Conservation (phyloP, 2,888 invertebrate genomes). For the Luffia ferchaultella region DNA sequence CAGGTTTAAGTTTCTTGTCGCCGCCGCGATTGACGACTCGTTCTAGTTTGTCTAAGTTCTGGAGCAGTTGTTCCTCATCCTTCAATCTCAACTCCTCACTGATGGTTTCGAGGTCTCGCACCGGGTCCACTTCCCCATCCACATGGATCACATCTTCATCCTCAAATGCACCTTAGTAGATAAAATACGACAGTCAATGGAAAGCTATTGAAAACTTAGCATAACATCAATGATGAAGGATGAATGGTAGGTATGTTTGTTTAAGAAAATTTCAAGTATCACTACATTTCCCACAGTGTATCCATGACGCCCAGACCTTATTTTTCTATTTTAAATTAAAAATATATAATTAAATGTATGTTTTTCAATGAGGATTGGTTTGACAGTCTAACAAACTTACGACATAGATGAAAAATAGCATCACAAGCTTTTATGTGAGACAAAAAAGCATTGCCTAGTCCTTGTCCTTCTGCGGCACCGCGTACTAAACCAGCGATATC, state of each 20-base stretch:
- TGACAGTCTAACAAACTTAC: no score
- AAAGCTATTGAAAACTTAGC: no score
- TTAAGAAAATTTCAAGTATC: no score
- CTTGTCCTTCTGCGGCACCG: constrained; percentile 98
- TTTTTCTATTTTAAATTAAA: no score
- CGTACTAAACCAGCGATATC: constrained; percentile 99
- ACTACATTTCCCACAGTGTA: no score
- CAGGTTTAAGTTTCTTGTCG: constrained; percentile 95
- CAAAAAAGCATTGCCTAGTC: constrained; percentile 97
- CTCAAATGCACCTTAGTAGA: constrained; percentile 89
- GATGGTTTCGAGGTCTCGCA: constrained; percentile 96
- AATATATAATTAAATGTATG: no score
- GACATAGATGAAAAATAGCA: constrained; percentile 95
- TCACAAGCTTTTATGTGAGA: constrained; percentile 99
- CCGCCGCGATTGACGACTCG: constrained; percentile 81
- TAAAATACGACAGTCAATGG: no score
- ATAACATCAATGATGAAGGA: not conserved
- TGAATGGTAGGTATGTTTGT: not conserved
- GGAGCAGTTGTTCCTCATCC: constrained; percentile 88
- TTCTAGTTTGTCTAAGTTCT: constrained; percentile 87
- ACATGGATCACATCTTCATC: constrained; percentile 98
- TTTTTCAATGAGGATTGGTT: no score
- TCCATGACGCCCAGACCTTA: no score
- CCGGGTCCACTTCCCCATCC: constrained; percentile 98
- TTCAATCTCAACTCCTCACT: constrained; percentile 94